phyloP scores from a whole-genome alignment of 2,888 invertebrate species.

The Xestoiulus laeticollis region DNA sequence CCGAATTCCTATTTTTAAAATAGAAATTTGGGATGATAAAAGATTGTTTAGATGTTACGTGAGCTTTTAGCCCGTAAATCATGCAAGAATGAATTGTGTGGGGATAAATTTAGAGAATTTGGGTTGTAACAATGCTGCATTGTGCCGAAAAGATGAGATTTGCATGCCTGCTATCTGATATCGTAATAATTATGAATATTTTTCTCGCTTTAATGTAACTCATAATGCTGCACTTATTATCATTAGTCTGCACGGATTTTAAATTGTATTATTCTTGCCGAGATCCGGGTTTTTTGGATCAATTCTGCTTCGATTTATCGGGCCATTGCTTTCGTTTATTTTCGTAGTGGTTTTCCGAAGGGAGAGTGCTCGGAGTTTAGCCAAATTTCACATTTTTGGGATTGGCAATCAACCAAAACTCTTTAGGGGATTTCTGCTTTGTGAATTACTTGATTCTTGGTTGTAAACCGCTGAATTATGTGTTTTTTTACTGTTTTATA shows the following conservation, averaged over 20 bases:
- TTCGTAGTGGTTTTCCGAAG: neutral
- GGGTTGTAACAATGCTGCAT: neutral
- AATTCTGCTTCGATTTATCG: no score
- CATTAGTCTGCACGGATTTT: no score
- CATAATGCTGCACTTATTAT: no score
- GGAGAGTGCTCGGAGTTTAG: neutral
- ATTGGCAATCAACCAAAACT: neutral
- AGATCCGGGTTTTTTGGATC: no score
- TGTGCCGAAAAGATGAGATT: neutral
- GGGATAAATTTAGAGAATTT: neutral
- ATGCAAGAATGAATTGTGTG: neutral
- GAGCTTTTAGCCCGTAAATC: neutral
- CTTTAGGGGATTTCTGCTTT: neutral
- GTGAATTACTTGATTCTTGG: no score
- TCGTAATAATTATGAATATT: no score
- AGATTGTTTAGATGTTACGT: neutral
- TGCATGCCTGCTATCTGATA: no score
- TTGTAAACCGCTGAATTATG: no score
- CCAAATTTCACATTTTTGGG: neutral
- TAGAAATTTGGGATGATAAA: neutral
- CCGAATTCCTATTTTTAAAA: neutral
- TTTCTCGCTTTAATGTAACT: no score
- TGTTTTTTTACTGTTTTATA: no score
- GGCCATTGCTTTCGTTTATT: neutral
- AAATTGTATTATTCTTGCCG: no score